Evolutionary conservation across 2,888 invertebrate species (phyloP).

Genomic region (Cyaniris semiargus): DNA sequence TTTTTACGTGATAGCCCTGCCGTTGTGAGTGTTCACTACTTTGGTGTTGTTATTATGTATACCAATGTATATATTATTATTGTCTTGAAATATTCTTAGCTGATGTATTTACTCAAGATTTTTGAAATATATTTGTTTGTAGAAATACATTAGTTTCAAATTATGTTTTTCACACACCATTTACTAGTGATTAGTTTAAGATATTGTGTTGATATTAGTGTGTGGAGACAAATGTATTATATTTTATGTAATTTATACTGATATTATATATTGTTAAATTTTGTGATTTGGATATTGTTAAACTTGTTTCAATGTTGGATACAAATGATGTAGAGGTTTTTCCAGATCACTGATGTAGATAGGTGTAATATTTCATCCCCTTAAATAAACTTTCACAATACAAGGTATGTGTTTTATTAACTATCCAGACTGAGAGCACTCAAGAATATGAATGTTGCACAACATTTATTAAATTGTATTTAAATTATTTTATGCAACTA

Average conservation of each 20-base stretch:
- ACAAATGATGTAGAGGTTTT: slow-evolving; percentile 8
- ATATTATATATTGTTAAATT: slow-evolving; percentile 14
- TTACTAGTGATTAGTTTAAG: neutral
- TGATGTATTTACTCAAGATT: neutral
- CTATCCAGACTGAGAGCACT: neutral
- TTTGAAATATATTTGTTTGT: neutral
- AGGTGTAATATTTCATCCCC: slow-evolving; percentile 29
- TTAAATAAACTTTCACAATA: slow-evolving; percentile 34
- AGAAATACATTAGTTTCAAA: neutral
- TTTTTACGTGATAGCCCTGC: no score
- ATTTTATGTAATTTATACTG: neutral
- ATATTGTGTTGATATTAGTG: neutral
- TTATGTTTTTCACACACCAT: neutral
- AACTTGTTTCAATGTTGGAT: slow-evolving; percentile 2
- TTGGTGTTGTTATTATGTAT: no score
- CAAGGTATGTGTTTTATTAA: neutral
- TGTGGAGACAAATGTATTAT: neutral
- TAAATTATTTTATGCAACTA: neutral
- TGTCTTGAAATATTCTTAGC: neutral
- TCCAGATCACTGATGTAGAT: slow-evolving; percentile 13
- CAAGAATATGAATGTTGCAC: neutral
- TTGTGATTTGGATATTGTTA: slow-evolving; percentile 11
- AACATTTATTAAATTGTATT: slow-evolving; percentile 10
- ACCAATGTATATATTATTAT: neutral
- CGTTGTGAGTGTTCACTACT: no score